A percentile compares a stretch with the other conserved stretches of the same genome.
phyloP scores from a whole-genome alignment of 30 jellyfish, hydroid and myxozoan species.

The Aurelia sp. region DNA sequence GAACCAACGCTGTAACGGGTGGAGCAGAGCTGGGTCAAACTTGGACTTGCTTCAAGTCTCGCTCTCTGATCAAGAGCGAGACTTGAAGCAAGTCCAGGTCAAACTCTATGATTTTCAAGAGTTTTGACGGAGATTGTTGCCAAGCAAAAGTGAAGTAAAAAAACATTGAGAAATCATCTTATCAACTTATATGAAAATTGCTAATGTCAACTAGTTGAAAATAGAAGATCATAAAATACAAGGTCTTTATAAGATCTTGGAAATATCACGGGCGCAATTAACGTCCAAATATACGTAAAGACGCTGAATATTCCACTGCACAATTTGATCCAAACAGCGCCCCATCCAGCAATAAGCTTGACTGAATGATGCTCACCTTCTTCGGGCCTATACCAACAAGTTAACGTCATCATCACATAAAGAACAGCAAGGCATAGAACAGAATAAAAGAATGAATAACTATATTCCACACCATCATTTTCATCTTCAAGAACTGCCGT shows the following conservation, averaged over 20 bases:
- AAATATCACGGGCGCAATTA: slow-evolving; percentile 94
- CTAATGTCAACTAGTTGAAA: slow-evolving; percentile 12
- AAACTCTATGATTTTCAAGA: too few relatives aligned
- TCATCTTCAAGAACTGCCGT: slow-evolving; percentile 83
- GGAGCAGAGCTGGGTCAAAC: too few relatives aligned
- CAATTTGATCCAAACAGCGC: slow-evolving; percentile 97
- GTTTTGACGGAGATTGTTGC: too few relatives aligned
- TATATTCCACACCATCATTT: slow-evolving; percentile 80
- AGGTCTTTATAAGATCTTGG: slow-evolving; percentile 84
- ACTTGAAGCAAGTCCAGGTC: too few relatives aligned
- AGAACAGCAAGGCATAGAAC: slow-evolving; percentile 66
- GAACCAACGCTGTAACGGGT: too few relatives aligned
- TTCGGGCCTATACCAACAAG: slow-evolving; percentile 97
- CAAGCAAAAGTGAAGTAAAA: too few relatives aligned
- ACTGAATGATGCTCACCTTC: slow-evolving; percentile 92
- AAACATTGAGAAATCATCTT: too few relatives aligned
- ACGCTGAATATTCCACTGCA: slow-evolving; percentile 96
- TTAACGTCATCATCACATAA: slow-evolving; percentile 92
- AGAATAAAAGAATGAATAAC: slow-evolving; percentile 86
- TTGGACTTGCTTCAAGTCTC: too few relatives aligned
- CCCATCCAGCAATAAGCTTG: slow-evolving; percentile 95
- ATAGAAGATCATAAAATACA: slow-evolving; percentile 86
- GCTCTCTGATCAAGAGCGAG: too few relatives aligned
- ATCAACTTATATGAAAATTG: too few relatives aligned
- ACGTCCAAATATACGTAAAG: slow-evolving; percentile 90